A percentile compares a stretch with the other conserved stretches of the same genome.
Conservation (phyloP, 2,888 invertebrate species). For the Phymatocera aterrima region DNA sequence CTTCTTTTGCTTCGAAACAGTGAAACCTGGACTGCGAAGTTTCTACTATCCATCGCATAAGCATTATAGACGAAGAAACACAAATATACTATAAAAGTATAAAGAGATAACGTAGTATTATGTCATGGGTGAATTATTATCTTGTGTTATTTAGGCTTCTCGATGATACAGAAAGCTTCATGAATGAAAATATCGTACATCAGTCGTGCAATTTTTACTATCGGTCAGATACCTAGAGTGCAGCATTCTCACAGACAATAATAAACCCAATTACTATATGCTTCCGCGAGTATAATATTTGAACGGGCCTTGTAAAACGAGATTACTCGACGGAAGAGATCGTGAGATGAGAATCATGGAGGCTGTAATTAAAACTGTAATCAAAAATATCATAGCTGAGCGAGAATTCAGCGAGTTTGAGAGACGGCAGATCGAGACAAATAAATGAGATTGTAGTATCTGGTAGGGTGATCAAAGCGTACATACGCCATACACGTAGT, state of each 20-base stretch:
- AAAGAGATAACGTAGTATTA: slow-evolving; percentile 19
- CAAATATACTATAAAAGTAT: not conserved
- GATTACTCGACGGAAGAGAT: no score
- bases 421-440: not conserved
- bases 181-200: no score
- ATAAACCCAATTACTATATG: no score
- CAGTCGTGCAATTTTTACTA: not conserved
- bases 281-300: no score
- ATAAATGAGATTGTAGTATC: not conserved
- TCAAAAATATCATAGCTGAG: not conserved
- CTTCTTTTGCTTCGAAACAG: not conserved
- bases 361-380: no score
- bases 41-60: not conserved
- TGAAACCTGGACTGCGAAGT: not conserved
- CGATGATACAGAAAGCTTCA: not conserved
- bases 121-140: slow-evolving; percentile 36
- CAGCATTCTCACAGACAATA: not conserved
- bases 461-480: not conserved
- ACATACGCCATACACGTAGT: no score
- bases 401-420: not conserved
- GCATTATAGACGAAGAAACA: not conserved
- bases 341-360: no score
- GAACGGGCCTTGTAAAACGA: no score
- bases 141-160: slow-evolving; percentile 24
- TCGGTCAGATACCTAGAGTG: no score